A percentile compares a stretch with the other conserved stretches of the same genome.
Evolutionary conservation across 2,113 vertebrate species (phyloP).

Genomic region (Lophura nycthemera): DNA sequence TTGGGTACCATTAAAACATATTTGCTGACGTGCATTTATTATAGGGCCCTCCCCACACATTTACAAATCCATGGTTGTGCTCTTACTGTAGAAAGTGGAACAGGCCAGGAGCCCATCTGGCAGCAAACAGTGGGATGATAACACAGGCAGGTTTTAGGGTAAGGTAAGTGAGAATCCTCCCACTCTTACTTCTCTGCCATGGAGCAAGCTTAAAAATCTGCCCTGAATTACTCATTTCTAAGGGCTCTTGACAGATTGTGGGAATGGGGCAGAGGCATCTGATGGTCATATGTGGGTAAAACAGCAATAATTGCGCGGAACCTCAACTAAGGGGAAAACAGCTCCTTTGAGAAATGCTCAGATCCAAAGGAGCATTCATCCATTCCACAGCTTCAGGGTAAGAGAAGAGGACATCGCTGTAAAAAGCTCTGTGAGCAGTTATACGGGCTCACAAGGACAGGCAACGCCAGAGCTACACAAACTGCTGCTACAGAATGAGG

Average conservation of each 20-base stretch:
- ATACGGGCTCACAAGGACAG: rapidly evolving
- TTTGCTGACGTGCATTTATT: background rate
- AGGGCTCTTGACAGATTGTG: background rate
- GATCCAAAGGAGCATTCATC: background rate
- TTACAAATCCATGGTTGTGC: background rate
- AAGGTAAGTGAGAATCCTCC: background rate
- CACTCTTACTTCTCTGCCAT: background rate
- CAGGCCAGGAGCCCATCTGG: background rate
- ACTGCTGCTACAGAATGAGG: background rate
- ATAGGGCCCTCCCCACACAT: background rate
- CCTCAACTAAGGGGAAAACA: background rate
- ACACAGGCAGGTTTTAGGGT: background rate
- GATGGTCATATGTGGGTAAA: background rate
- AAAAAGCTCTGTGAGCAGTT: background rate
- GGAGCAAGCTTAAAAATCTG: background rate
- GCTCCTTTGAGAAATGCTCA: background rate
- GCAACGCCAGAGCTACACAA: background rate
- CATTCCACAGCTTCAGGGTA: background rate
- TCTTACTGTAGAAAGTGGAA: background rate
- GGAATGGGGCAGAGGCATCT: background rate
- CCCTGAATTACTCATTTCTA: background rate
- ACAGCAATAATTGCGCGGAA: background rate
- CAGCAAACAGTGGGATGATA: background rate
- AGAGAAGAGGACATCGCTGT: background rate
- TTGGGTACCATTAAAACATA: rapidly evolving